phyloP scores from a whole-genome alignment of 2,888 invertebrate genomes.

The Drosophila paramelanica region DNA sequence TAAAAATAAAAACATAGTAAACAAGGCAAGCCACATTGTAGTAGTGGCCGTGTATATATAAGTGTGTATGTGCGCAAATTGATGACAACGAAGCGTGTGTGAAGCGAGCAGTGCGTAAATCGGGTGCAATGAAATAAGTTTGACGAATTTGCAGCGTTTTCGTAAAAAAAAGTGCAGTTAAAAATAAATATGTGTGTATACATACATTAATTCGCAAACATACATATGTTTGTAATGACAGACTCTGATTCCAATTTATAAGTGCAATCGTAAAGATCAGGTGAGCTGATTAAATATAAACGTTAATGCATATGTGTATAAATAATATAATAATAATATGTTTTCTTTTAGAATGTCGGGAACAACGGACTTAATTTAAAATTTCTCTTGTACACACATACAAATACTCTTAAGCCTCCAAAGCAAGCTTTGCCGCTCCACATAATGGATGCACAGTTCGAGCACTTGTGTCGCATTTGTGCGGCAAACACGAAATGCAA shows the following conservation, averaged over 20 bases:
- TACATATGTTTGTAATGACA: not conserved
- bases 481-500: slow-evolving; percentile 81
- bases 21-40: slow-evolving; percentile 64
- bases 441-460: slow-evolving; percentile 79
- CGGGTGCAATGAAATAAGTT: slow-evolving; percentile 46
- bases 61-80: slow-evolving; percentile 34
- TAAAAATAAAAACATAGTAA: slow-evolving; percentile 55
- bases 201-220: slow-evolving; percentile 9
- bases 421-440: slow-evolving; percentile 5
- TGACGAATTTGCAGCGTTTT: slow-evolving; percentile 39
- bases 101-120: slow-evolving; percentile 47
- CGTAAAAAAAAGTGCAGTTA: slow-evolving; percentile 34
- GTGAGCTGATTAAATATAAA: slow-evolving; percentile 11
- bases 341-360: slow-evolving; percentile 22
- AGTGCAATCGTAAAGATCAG: slow-evolving; percentile 1
- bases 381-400: not conserved
- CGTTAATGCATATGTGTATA: not conserved
- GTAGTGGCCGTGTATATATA: slow-evolving; percentile 26
- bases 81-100: slow-evolving; percentile 54
- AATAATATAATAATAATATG: not conserved
- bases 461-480: slow-evolving; percentile 81
- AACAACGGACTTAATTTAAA: slow-evolving; percentile 7
- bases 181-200: slow-evolving; percentile 39
- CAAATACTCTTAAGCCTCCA: slow-evolving; percentile 3
- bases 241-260: slow-evolving; percentile 2